phyloP scores from a whole-genome alignment of 1,140 invertebrate genomes.

The Nasonia giraulti region DNA sequence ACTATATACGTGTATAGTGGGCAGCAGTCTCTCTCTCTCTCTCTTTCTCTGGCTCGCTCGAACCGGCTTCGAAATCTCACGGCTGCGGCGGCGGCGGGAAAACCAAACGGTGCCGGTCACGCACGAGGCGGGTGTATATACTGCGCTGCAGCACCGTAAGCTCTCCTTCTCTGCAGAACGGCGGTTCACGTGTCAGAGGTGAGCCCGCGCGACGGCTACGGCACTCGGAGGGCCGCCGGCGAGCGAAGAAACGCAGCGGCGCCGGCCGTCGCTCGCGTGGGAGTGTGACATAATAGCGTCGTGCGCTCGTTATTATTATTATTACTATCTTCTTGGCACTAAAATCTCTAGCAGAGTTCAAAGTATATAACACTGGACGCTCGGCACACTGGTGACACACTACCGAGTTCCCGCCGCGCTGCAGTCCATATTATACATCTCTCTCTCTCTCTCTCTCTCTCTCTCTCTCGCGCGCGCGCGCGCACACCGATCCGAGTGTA shows the following conservation, averaged over 20 bases:
- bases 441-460: no score
- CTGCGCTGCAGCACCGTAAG: conserved; percentile 56
- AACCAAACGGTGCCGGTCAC: conserved; percentile 48
- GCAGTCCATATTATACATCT: no score
- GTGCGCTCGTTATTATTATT: background rate
- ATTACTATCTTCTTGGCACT: no score
- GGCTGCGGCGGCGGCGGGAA: conserved; percentile 22
- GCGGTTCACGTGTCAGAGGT: background rate
- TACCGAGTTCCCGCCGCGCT: no score
- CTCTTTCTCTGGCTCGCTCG: no score
- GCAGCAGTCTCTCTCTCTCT: background rate
- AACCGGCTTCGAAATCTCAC: no score
- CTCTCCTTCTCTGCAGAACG: background rate
- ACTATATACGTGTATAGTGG: background rate
- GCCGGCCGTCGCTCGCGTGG: conserved; percentile 64
- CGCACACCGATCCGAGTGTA: no score
- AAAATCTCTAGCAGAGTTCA: no score
- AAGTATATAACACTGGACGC: no score
- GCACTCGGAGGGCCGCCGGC: conserved; percentile 45
- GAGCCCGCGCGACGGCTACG: conserved; percentile 50
- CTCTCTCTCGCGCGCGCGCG: no score
- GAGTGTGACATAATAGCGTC: conserved; percentile 68
- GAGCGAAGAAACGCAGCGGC: conserved; percentile 36
- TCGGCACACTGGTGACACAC: no score
- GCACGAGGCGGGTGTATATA: conserved; percentile 44